phyloP scores from a whole-genome alignment of 2,888 invertebrate species.

The Chalcosyrphus nemorum region DNA sequence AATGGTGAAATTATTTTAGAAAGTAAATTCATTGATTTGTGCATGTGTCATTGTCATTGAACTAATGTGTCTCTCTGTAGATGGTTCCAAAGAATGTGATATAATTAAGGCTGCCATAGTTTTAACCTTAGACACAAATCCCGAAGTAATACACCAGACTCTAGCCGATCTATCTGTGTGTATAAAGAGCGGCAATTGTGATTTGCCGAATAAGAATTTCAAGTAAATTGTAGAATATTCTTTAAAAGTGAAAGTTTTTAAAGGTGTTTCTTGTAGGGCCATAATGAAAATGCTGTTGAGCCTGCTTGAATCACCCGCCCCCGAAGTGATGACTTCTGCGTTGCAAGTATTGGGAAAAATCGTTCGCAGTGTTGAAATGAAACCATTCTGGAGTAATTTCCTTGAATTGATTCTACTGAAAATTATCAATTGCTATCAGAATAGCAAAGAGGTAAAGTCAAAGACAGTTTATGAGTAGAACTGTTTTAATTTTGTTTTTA shows the following conservation, averaged over 20 bases:
- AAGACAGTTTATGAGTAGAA: neutral
- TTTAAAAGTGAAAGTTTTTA: neutral
- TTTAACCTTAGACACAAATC: conserved; percentile 78
- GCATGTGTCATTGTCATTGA: neutral
- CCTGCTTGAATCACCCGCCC: conserved; percentile 83
- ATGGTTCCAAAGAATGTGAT: conserved; percentile 82
- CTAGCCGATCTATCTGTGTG: conserved; percentile 82
- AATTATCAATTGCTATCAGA: conserved; percentile 93
- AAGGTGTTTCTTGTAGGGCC: conserved; percentile 83
- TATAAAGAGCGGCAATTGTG: conserved; percentile 83
- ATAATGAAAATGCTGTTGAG: conserved; percentile 90
- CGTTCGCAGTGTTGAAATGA: conserved; percentile 89
- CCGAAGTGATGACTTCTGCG: conserved; percentile 89
- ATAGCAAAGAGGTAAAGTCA: conserved; percentile 85
- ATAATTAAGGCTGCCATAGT: conserved; percentile 82
- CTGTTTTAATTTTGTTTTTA: neutral
- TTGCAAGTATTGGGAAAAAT: conserved; percentile 93
- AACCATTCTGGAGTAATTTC: conserved; percentile 92
- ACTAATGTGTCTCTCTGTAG: conserved; percentile 48
- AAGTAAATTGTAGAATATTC: conserved; percentile 77
- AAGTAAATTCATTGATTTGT: conserved; percentile 81
- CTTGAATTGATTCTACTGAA: conserved; percentile 95
- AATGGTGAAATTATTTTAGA: conserved; percentile 85
- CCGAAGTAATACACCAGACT: conserved; percentile 80
- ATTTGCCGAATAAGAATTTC: conserved; percentile 83